Conservation (phyloP, 2,888 invertebrate species). For the Campoletis raptor region DNA sequence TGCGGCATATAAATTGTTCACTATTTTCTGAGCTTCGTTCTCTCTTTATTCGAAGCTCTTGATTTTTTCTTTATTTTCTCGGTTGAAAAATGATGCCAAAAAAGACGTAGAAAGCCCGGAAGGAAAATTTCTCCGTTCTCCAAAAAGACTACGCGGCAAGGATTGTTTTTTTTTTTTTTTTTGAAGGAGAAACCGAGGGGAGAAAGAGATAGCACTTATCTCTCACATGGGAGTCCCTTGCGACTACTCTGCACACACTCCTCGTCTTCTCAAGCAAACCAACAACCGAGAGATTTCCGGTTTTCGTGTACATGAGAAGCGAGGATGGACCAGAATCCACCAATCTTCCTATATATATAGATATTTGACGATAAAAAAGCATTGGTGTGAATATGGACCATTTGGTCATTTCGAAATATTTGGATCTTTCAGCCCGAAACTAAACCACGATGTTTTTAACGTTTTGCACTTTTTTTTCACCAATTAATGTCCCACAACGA, state of each 20-base stretch:
- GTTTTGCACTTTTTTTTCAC: neutral
- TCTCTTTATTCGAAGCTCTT: neutral
- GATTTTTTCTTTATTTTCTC: too few species aligned
- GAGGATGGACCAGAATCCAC: constrained; percentile 15
- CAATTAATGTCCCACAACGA: neutral
- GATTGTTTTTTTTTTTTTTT: constrained; percentile 7
- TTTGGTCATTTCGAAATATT: neutral
- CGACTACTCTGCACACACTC: constrained; percentile 52
- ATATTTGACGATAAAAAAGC: neutral
- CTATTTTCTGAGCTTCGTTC: neutral
- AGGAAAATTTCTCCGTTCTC: constrained; percentile 28
- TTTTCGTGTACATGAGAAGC: constrained; percentile 34
- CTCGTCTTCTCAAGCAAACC: constrained; percentile 51
- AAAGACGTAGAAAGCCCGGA: neutral
- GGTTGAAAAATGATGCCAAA: constrained; percentile 7
- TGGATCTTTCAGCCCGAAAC: neutral
- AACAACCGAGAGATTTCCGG: constrained; percentile 36
- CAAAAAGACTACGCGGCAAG: constrained; percentile 39
- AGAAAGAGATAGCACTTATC: constrained; percentile 57
- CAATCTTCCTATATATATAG: constrained; percentile 20
- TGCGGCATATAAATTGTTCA: neutral
- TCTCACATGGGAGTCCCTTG: constrained; percentile 22
- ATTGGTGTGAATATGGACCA: neutral
- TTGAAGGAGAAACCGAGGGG: constrained; percentile 10
- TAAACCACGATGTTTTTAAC: neutral